These are phyloP conservation scores for Cyphomyrus discorhynchus DNA, from an alignment of 2,113 vertebrate genomes.

Conservation along the genomic window DNA sequence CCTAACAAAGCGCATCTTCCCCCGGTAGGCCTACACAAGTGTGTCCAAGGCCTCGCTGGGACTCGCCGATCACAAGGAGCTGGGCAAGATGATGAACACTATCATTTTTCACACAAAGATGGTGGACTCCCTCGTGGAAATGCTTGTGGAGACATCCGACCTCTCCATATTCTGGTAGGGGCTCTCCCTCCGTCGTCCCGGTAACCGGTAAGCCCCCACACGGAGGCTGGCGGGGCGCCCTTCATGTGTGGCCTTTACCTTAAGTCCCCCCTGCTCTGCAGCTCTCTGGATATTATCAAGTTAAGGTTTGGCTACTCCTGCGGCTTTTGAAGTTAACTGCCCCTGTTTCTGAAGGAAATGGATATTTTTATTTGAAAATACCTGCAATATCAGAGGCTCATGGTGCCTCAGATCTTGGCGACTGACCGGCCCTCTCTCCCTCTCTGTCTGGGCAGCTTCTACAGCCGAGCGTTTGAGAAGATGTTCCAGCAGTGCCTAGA, in stretches of 20 bases:
- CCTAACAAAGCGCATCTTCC: background rate
- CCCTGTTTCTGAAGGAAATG: background rate
- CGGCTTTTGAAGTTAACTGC: background rate
- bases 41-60: constrained; percentile 75
- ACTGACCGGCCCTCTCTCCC: background rate
- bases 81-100: constrained; percentile 81
- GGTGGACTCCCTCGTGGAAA: constrained; percentile 78
- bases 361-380: background rate
- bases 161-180: constrained; percentile 79
- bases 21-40: constrained; percentile 68
- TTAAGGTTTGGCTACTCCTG: background rate
- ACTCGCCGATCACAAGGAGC: constrained; percentile 73
- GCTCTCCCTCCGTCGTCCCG: background rate
- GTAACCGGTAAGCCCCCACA: background rate
- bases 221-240: background rate
- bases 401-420: background rate
- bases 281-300: background rate
- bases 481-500: constrained; percentile 95
- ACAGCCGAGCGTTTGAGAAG: constrained; percentile 81
- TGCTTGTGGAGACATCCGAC: constrained; percentile 78
- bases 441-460: constrained; percentile 59
- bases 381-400: background rate
- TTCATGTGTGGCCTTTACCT: background rate
- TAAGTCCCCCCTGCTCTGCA: background rate
- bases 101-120: constrained; percentile 82